These are phyloP conservation scores for Neosilurus hyrtlii DNA, from an alignment of 2,797 vertebrate genomes.

Conservation along the genomic window DNA sequence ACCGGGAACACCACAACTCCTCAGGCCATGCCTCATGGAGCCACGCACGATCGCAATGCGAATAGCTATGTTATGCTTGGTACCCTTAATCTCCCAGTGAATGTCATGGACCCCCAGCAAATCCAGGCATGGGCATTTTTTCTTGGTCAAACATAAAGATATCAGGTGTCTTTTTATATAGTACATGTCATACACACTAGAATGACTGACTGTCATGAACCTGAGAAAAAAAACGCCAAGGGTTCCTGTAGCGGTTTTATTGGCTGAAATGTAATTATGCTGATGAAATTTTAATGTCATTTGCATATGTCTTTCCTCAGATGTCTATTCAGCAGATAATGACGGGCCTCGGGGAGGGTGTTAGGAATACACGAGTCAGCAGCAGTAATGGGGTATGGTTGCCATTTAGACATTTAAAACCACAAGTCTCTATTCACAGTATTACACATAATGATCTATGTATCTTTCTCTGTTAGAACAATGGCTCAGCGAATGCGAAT, in stretches of 20 bases:
- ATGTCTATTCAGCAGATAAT: slow-evolving; percentile 83
- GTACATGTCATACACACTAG: neutral
- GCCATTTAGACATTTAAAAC: neutral
- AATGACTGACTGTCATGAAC: neutral
- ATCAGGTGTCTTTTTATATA: neutral
- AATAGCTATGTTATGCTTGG: slow-evolving; percentile 96
- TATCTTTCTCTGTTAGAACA: slow-evolving; percentile 64
- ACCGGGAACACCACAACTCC: slow-evolving; percentile 72
- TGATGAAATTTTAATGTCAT: slow-evolving; percentile 1
- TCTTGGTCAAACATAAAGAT: neutral
- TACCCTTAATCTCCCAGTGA: slow-evolving; percentile 91
- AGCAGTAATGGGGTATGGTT: slow-evolving; percentile 76
- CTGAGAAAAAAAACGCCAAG: neutral
- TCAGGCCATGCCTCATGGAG: slow-evolving; percentile 67
- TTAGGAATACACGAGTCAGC: slow-evolving; percentile 73
- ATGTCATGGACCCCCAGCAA: slow-evolving; percentile 81
- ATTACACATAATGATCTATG: neutral
- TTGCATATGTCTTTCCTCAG: slow-evolving; percentile 56
- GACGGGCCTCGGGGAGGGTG: slow-evolving; percentile 71
- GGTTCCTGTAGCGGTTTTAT: neutral
- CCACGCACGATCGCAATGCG: slow-evolving; percentile 85
- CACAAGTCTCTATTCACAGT: neutral
- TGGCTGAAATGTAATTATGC: neutral
- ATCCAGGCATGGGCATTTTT: slow-evolving; percentile 68
- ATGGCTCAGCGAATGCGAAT: slow-evolving; percentile 87